Evolutionary conservation across 35 echinoderm and acorn worm species (phyloP), one percentile per base, ranked within the genome.

Genomic region (Heliocidaris erythrogramma): DNA sequence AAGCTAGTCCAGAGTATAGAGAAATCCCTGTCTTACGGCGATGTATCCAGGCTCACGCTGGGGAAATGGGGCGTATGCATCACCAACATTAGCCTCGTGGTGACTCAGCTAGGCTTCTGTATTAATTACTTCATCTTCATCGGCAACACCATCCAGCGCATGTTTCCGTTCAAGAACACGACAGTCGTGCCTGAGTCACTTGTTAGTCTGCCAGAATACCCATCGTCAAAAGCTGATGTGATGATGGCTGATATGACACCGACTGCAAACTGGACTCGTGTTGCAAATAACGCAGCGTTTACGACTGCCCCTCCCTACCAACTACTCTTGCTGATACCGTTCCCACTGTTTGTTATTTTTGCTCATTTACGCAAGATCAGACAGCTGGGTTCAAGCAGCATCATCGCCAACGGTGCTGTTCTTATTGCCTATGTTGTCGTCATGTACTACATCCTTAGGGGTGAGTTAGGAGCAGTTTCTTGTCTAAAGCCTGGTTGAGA

Each of bases 51-150:
- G 53, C 48, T 96, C 17, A 31, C 94, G 24, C 53, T 97, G 2
- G 98, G 97, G 31, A 93, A 84, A 35, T 42, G 95, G 59, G 98
- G 98, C 8, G 92, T 94, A 49, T n/a, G 69, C 30, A 47, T 97
- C 14, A 96, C 95, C 18, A 95, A 96, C 24, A 24, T 99, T 21
- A 94, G 86, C 49, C 95, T 99, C 17, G 94, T 97, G 13, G 88
- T 99, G 8, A 99, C 98, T 13, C 98, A 99, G 88, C 96, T 99
- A 94, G 97, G 97, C 90, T 99, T 99, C 86, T 99, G 98, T 65
- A 89, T 96, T 3, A 95, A 95, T 35, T 99, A 99, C 90, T 97
- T 97, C 49, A 95, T 99, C 86, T 99, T 99, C 94, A 91, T 99
- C 24, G 98, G 96, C 6, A 97, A 96, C 59, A 97, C 97, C 31